phyloP scores from a whole-genome alignment of 1,140 invertebrate species.

The Anoplolepis gracilipes region DNA sequence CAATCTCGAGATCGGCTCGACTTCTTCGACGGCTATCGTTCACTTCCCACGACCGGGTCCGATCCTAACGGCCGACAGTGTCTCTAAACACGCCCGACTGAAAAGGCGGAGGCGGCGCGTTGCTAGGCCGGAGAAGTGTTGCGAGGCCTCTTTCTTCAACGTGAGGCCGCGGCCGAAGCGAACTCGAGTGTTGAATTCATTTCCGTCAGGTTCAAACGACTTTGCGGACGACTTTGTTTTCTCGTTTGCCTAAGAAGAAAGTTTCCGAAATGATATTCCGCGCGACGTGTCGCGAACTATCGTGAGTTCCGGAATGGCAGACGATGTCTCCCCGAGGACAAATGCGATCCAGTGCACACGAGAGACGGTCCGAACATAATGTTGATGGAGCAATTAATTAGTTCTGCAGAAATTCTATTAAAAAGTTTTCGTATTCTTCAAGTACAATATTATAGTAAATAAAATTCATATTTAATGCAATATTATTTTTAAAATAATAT shows the following conservation, averaged over 20 bases:
- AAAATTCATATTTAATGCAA: too few relatives aligned
- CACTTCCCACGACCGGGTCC: constrained; percentile 68
- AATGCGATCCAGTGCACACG: too few relatives aligned
- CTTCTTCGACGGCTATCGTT: constrained; percentile 65
- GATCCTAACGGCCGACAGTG: constrained; percentile 37
- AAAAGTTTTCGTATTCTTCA: background rate
- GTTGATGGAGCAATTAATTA: background rate
- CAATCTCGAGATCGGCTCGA: constrained; percentile 28
- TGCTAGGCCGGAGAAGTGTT: constrained; percentile 78
- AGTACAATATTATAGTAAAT: background rate
- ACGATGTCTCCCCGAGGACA: background rate
- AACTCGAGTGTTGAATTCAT: constrained; percentile 72
- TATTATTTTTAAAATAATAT: too few relatives aligned
- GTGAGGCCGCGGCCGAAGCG: constrained; percentile 65
- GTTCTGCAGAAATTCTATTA: background rate
- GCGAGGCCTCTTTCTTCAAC: constrained; percentile 38
- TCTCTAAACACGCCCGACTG: constrained; percentile 61
- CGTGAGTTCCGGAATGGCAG: background rate
- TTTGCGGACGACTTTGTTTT: constrained; percentile 15
- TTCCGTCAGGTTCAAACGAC: constrained; percentile 64
- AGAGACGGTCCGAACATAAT: background rate
- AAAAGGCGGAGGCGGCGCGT: constrained; percentile 64
- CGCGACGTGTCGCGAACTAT: background rate
- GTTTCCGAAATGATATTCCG: constrained; percentile 5
- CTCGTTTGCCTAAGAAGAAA: constrained; percentile 20